phyloP scores from a whole-genome alignment of 2,888 invertebrate species.

The Ashinkailepas kermadecensis region DNA sequence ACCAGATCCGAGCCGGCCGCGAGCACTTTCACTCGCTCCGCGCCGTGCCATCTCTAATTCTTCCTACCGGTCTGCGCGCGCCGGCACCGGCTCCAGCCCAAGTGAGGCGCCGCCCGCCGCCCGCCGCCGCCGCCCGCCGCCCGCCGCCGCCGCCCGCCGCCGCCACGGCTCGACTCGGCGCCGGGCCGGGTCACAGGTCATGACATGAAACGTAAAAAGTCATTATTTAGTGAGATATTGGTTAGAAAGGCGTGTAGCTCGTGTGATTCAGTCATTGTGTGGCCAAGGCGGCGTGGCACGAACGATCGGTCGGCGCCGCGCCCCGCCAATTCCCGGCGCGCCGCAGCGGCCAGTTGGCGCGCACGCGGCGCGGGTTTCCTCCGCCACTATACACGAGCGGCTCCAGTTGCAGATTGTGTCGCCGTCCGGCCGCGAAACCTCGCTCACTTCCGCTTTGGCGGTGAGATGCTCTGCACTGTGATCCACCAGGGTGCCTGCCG shows the following conservation, averaged over 20 bases:
- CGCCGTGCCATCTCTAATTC: not conserved
- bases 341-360: not conserved
- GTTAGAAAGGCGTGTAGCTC: slow-evolving; percentile 21
- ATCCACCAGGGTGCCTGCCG: too few relatives aligned
- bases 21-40: slow-evolving; percentile 4
- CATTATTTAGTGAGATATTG: slow-evolving; percentile 23
- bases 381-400: not conserved
- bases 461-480: too few relatives aligned
- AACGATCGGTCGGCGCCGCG: not conserved
- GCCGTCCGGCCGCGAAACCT: not conserved
- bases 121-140: not conserved
- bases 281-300: not conserved
- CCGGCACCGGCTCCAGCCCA: not conserved
- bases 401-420: not conserved
- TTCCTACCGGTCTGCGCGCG: not conserved
- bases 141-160: not conserved
- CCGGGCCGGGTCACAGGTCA: not conserved
- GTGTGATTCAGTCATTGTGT: slow-evolving; percentile 19
- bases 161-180: not conserved
- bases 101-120: too few relatives aligned
- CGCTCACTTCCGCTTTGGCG: not conserved
- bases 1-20: too few relatives aligned
- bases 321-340: not conserved
- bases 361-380: not conserved
- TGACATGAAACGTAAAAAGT: slow-evolving; percentile 17